phyloP scores from a whole-genome alignment of 2,113 vertebrate genomes.

The Scopus umbretta region DNA sequence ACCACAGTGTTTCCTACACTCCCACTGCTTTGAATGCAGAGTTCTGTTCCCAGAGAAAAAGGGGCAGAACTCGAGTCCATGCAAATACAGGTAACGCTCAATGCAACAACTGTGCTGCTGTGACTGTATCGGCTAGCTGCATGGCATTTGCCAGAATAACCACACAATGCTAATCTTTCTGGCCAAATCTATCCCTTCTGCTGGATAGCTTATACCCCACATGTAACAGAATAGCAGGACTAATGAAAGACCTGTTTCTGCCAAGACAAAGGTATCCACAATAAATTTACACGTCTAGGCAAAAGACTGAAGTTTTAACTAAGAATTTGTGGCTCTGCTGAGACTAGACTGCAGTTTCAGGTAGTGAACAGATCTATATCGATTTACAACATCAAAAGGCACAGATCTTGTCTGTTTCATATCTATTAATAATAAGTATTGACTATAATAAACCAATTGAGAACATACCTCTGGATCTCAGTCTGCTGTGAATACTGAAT shows the following conservation, averaged over 20 bases:
- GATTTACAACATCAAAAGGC: slow-evolving; percentile 32
- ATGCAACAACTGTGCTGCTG: not conserved
- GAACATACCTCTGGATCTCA: not conserved
- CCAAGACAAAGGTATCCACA: not conserved
- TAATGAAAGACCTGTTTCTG: not conserved
- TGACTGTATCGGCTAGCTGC: not conserved
- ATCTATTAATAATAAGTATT: slow-evolving; percentile 56
- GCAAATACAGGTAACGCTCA: not conserved
- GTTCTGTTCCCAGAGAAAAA: not conserved
- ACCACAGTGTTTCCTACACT: not conserved
- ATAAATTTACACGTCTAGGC: not conserved
- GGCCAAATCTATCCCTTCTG: not conserved
- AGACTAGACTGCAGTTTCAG: not conserved
- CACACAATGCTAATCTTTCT: not conserved
- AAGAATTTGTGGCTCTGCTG: slow-evolving; percentile 11
- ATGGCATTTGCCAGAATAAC: not conserved
- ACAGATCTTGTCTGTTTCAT: not conserved
- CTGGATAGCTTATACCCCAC: not conserved
- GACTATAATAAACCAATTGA: slow-evolving; percentile 28
- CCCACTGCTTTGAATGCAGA: not conserved
- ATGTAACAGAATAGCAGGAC: not conserved
- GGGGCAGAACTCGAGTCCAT: not conserved
- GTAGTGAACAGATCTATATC: not conserved
- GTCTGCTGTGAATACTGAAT: not conserved
- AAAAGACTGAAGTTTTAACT: not conserved